Evolutionary conservation across 2,888 invertebrate genomes (phyloP).

Genomic region (Chorisops tibialis): DNA sequence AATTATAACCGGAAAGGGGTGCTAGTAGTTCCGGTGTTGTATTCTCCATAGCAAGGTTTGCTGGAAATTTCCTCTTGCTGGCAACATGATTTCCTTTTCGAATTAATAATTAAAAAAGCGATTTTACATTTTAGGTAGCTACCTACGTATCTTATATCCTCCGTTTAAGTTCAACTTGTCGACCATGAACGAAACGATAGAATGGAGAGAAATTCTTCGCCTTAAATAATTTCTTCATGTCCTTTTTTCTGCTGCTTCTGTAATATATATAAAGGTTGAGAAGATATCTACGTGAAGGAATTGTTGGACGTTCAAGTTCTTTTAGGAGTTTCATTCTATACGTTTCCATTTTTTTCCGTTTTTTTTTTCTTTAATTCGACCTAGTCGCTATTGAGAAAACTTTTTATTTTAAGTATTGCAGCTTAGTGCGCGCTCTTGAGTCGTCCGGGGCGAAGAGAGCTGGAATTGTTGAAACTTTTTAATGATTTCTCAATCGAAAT

Average conservation of each 20-base stretch:
- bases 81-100: too few species aligned
- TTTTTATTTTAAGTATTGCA: conserved; percentile 1
- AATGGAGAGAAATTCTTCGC: background rate
- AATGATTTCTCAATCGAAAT: conserved; percentile 9
- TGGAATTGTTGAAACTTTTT: conserved; percentile 1
- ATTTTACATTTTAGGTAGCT: too few species aligned
- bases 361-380: background rate
- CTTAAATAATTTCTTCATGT: conserved; percentile 6
- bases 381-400: background rate
- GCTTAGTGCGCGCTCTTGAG: background rate
- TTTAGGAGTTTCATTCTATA: background rate
- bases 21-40: too few species aligned
- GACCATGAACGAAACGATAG: background rate
- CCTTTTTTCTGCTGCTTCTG: background rate
- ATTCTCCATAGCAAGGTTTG: too few species aligned
- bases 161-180: too few species aligned
- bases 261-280: background rate
- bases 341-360: background rate
- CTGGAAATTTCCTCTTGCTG: too few species aligned
- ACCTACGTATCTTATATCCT: too few species aligned
- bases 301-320: background rate
- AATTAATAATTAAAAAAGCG: too few species aligned
- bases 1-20: background rate
- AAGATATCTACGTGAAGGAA: background rate
- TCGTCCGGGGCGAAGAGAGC: background rate